Evolutionary conservation across 2,888 invertebrate species (phyloP), one percentile per base, ranked within the genome.

Genomic region (Seladonia tumulorum): DNA sequence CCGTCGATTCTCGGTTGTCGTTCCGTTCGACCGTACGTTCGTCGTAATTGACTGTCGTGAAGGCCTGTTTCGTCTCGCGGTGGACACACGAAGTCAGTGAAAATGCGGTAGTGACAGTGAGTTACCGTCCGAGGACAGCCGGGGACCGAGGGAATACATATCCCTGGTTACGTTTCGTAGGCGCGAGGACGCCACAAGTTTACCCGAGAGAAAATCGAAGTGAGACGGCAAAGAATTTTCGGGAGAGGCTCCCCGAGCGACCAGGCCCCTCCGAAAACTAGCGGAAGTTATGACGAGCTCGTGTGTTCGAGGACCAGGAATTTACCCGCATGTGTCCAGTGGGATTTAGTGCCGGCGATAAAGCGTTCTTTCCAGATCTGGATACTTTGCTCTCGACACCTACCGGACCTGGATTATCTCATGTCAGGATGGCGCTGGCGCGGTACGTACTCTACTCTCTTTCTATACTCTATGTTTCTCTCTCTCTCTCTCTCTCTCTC

Each of bases 381-480:
- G 96, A 96, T 96, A 96, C 95, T 95, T 95, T 95, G 95, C 89
- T 90, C 86, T 87, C 87, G 79, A 89, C 92, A 88, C 87, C 92
- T 89, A 90, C 96, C 94, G 93, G 95, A 93, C 95, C 96, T 93
- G 96, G 96, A 95, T 96, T 96, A 95, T 96, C 96, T 95, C 96
- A 96, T 96, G 96, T 96, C 95, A 96, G 96, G 96, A 96, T 96
- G 96, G 96, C 96, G 95, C 96, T 96, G 95, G 96, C 96, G 95
- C 96, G 96, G 96, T 96, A 95, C 96, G 96, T 95, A 90, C 86
- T 80, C 74, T 86, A 1, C 29, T 16, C 63, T 29, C 16, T 16
- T 5, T 63, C 25, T 22, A n/a, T 25, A 53, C 63, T 29, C 29
- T 63, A 22, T 53, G 8, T 22, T 22, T 25, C 14, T 60, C 3